Evolutionary conservation across 2,888 invertebrate genomes (phyloP), one percentile per base, ranked within the genome.

Genomic region (Lycophotia porphyrea): DNA sequence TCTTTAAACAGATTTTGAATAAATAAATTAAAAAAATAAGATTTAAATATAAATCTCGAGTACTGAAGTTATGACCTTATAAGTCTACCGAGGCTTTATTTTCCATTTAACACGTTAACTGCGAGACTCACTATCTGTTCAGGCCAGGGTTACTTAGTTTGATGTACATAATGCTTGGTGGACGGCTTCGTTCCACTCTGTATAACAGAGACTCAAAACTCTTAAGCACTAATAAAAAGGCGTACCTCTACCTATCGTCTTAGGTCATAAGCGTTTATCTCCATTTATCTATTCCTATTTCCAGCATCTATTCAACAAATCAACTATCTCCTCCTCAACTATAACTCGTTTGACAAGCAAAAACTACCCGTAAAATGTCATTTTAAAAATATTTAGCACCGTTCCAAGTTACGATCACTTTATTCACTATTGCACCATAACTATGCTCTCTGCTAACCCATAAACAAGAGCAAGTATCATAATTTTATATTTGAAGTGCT

Each of bases 381-480:
- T 63, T 80, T 69, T 63, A 80, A 77, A 83, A 84, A 70, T 70
- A 81, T 65, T 71, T 79, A 82, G 21, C 71, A 63, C 71, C 58
- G n/a, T 52, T 80, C 34, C 52, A 69, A 74, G 74, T 78, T 36
- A 84, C 71, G 64, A 65, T 15, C 68, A 60, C n/a, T 13, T 73
- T 66, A 73, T 72, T 60, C 60, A 69, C 31, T 34, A 66, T 77
- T 60, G 49, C 66, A 31, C 63, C 81, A 74, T 83, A 75, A 80
- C 73, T 63, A 49, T 18, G 24, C 18, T 60, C 44, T 52, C 77
- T 81, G 74, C 65, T 36, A 60, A 63, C 74, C 83, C 52, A 74
- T 82, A 80, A 83, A 85, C 80, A 79, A 72, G 60, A 76, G 69
- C 66, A 27, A 76, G 70, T 73, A 78, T 77, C 81, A 82, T 85